phyloP scores from a whole-genome alignment of 2,797 vertebrate genomes.

The Ctenochaetus hawaiiensis region DNA sequence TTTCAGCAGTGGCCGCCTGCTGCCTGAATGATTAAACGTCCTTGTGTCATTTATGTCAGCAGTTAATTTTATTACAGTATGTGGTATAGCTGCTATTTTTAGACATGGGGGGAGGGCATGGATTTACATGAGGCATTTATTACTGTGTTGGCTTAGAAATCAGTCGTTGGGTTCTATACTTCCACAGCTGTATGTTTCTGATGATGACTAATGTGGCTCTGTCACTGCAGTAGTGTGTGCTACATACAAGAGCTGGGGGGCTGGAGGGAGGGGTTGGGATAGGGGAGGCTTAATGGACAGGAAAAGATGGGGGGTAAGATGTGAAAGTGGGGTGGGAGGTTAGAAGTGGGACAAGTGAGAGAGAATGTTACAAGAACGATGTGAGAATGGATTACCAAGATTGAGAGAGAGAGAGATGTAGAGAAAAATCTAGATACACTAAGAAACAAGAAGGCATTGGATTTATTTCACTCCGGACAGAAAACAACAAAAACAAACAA shows the following conservation, averaged over 20 bases:
- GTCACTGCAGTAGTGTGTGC: constrained; percentile 76
- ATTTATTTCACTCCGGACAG: constrained; percentile 17
- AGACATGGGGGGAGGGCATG: constrained; percentile 44
- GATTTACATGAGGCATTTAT: constrained; percentile 65
- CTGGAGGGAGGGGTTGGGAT: constrained; percentile 10
- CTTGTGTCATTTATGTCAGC: constrained; percentile 44
- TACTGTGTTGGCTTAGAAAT: constrained; percentile 53
- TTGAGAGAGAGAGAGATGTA: constrained; percentile 10
- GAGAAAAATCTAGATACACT: constrained; percentile 22
- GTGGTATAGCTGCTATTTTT: constrained; percentile 64
- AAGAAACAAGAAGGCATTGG: constrained; percentile 4
- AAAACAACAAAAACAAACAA: not conserved
- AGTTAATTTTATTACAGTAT: constrained; percentile 52
- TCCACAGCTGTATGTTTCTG: constrained; percentile 73
- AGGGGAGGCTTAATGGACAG: constrained; percentile 26
- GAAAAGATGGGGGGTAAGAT: constrained; percentile 35
- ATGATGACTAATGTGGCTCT: constrained; percentile 82
- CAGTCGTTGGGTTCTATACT: constrained; percentile 54
- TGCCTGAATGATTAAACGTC: constrained; percentile 45
- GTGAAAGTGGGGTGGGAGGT: constrained; percentile 21
- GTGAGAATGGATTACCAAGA: not conserved
- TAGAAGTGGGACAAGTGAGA: constrained; percentile 14
- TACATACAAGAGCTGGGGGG: constrained; percentile 58
- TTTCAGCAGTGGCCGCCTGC: constrained; percentile 8
- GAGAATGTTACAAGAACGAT: not conserved